Evolutionary conservation across 1,140 invertebrate species (phyloP).

Genomic region (Zaprionus taronus): DNA sequence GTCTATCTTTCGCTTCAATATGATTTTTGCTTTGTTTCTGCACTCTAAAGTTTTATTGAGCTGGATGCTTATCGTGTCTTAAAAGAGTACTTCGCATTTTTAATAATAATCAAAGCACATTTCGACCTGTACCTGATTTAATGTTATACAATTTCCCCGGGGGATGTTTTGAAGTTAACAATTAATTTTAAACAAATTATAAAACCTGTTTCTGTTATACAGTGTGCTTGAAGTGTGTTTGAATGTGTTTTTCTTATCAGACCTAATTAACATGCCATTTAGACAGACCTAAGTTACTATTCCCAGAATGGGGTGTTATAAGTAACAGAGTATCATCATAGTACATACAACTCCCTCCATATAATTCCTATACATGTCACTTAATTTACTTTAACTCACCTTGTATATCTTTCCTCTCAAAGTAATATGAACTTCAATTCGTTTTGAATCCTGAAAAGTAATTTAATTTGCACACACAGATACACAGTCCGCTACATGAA

Average conservation of each 20-base stretch:
- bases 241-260: background rate
- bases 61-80: conserved; percentile 23
- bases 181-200: background rate
- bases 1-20: conserved; percentile 25
- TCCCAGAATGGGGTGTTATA: too few relatives aligned
- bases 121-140: background rate
- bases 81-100: conserved; percentile 32
- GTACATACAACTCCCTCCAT: too few relatives aligned
- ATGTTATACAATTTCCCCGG: background rate
- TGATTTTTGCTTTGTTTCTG: conserved; percentile 50
- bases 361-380: too few relatives aligned
- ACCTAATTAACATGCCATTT: background rate
- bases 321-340: too few relatives aligned
- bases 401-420: background rate
- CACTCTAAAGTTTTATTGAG: conserved; percentile 42
- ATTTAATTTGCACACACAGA: conserved; percentile 25
- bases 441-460: conserved; percentile 15
- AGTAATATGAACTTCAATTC: background rate
- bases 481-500: conserved; percentile 9
- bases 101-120: conserved; percentile 13
- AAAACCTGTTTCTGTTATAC: background rate
- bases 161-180: background rate
- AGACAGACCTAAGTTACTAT: too few relatives aligned
- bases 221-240: background rate
- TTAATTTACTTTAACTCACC: background rate